A percentile compares a stretch with the other conserved stretches of the same genome.
phyloP scores from a whole-genome alignment of 2,797 vertebrate species.

The Onychomys torridus region DNA sequence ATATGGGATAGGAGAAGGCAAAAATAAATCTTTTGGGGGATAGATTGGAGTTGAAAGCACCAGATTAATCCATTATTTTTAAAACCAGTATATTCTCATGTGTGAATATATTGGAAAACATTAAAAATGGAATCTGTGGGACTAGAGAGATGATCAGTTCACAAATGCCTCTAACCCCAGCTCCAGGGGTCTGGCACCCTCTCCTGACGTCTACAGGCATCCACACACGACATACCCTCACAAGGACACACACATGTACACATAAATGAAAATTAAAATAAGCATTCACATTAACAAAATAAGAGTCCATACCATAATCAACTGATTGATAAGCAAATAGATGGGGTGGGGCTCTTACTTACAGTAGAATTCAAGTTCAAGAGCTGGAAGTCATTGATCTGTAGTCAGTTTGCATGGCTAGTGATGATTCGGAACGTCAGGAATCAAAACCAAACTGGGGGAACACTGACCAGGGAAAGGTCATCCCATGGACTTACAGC shows the following conservation, averaged over 20 bases:
- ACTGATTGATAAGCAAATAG: not conserved
- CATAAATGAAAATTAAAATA: not conserved
- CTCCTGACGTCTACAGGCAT: not conserved
- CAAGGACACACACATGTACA: not conserved
- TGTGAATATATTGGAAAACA: not conserved
- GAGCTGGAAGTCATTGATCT: conserved; percentile 13
- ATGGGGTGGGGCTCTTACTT: not conserved
- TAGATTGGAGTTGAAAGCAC: not conserved
- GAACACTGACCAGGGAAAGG: not conserved
- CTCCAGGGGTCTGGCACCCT: not conserved
- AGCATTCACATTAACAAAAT: not conserved
- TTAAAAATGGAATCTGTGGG: not conserved
- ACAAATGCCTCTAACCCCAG: not conserved
- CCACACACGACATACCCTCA: not conserved
- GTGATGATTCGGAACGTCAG: not conserved
- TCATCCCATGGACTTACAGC: not conserved
- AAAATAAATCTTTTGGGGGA: conserved; percentile 1
- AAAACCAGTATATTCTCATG: not conserved
- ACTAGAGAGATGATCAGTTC: not conserved
- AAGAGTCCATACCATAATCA: not conserved
- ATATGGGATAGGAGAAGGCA: not conserved
- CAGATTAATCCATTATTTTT: conserved; percentile 28
- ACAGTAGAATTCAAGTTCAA: not conserved
- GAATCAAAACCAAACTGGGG: not conserved
- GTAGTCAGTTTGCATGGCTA: not conserved